Evolutionary conservation across 2,113 vertebrate species (phyloP), one percentile per base, ranked within the genome.

Genomic region (Chlorodrepanis virens): DNA sequence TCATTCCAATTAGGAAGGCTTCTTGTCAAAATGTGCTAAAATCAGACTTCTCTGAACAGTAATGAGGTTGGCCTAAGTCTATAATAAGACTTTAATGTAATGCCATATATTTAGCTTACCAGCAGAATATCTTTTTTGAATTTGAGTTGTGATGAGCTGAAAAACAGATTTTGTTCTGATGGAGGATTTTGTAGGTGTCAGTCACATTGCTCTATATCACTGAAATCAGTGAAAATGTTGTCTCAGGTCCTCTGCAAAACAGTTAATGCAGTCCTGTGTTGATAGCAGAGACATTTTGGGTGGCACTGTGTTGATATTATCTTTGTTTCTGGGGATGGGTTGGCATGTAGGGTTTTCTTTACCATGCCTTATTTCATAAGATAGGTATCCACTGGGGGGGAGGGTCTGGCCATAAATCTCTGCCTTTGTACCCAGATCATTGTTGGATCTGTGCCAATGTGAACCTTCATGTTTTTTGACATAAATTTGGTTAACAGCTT

Each of bases 1-100:
- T 93, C 93, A 94, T 97, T 94, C 94, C 97, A 98, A 98, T 98
- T 98, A 98, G 93, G 95, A 92, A 94, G 80, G 86, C 39, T 91
- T 95, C 78, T 92, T 98, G 97, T 97, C 95, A 95, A 88, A 96
- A 92, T 94, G 64, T 89, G 87, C 97, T 97, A 96, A 74, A 93
- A 85, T 97, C 92, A 90, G 89, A 61, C 68, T 93, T 90, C 68
- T 79, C 71, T 93, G 92, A 94, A 90, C 85, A 96, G 75, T 94
- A 96, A 95, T 95, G 96, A 94, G 93, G 39, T 59, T 93, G 82
- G 39, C 74, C 70, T 28, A 61, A 78, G 77, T 80, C 52, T 95
- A 21, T 93, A 96, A 87, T 90, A 89, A 90, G 83, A 68, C 80
- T 89, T 91, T 23, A 92, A 78, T 75, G 87, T 40, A 47, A 3